Evolutionary conservation across 2,797 vertebrate species (phyloP).

Genomic region (Mus minutoides): DNA sequence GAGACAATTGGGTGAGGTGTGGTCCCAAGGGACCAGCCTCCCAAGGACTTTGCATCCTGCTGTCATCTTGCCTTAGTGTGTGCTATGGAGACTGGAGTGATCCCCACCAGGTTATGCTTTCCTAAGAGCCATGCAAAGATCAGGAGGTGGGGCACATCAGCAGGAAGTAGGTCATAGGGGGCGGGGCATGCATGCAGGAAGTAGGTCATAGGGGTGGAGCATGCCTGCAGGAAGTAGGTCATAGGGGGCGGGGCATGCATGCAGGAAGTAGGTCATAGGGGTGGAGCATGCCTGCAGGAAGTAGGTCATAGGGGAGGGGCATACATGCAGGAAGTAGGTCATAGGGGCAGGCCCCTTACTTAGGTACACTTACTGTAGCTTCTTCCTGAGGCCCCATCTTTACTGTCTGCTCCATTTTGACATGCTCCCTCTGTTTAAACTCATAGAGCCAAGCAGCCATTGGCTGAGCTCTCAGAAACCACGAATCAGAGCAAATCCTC

Average conservation of each 20-base stretch:
- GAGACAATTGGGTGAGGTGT: background rate
- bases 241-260: background rate
- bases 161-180: background rate
- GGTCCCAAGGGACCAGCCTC: background rate
- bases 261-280: background rate
- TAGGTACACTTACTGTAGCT: background rate
- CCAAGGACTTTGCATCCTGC: background rate
- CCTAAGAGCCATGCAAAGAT: background rate
- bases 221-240: background rate
- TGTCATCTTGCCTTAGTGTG: background rate
- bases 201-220: background rate
- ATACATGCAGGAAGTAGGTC: background rate
- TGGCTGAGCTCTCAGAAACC: background rate
- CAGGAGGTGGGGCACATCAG: background rate
- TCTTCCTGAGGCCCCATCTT: background rate
- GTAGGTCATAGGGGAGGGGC: background rate
- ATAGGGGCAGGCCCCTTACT: too few species aligned
- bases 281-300: background rate
- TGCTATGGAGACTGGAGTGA: background rate
- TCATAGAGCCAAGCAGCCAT: background rate
- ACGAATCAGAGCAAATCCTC: background rate
- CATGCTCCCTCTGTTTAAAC: background rate
- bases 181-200: too few species aligned
- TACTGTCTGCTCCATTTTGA: background rate
- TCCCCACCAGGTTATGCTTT: background rate